These are phyloP conservation scores for Rhynchonycteris naso DNA, from an alignment of 2,797 vertebrate genomes.

Conservation along the genomic window DNA sequence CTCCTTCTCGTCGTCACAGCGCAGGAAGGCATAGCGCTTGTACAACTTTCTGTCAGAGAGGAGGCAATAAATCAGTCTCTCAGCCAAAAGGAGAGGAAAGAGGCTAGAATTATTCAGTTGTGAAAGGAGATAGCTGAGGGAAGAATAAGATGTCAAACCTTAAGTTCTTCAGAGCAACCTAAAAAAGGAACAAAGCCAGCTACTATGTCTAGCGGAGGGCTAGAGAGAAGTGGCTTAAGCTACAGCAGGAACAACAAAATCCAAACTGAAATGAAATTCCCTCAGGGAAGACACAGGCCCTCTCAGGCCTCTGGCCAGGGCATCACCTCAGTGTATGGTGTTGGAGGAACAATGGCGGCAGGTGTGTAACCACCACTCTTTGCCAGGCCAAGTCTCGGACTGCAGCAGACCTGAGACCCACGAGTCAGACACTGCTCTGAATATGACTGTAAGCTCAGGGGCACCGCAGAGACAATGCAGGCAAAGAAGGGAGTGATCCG, in stretches of 20 bases:
- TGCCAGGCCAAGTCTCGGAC: neutral
- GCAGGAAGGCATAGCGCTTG: slow-evolving; percentile 98
- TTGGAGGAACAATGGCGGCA: neutral
- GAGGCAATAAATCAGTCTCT: slow-evolving; percentile 73
- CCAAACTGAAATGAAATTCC: neutral
- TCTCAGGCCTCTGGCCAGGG: neutral
- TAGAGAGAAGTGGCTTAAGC: neutral
- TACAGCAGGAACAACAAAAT: neutral
- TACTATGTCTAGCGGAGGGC: neutral
- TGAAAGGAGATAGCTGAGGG: neutral
- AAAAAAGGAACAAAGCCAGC: slow-evolving; percentile 18
- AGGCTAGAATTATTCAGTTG: neutral
- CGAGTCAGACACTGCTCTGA: neutral
- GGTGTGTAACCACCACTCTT: neutral
- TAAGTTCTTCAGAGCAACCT: neutral
- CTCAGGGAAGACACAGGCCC: neutral
- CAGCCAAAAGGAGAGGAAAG: neutral
- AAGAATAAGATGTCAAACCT: neutral
- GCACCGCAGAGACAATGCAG: neutral
- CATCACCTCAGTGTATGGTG: neutral
- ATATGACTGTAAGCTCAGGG: neutral
- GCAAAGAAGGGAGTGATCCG: neutral
- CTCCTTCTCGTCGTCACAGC: slow-evolving; percentile 99
- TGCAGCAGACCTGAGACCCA: neutral
- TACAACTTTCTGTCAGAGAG: slow-evolving; percentile 93